phyloP scores from a whole-genome alignment of 2,113 vertebrate species.

The Tautogolabrus adspersus region DNA sequence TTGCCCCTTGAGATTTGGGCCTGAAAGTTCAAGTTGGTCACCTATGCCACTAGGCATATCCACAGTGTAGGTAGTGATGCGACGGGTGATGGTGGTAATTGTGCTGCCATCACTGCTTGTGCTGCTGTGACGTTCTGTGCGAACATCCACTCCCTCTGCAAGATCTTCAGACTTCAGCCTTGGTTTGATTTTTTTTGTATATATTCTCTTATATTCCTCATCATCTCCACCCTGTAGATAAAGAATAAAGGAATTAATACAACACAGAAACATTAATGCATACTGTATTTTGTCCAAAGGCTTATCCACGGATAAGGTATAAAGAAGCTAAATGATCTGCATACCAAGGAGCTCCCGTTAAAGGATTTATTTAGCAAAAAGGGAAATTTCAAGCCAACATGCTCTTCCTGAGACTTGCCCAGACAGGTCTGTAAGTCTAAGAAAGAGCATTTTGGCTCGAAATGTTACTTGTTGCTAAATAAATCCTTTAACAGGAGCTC shows the following conservation, averaged over 20 bases:
- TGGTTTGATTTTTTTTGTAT: slow-evolving; percentile 95
- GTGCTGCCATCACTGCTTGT: slow-evolving; percentile 88
- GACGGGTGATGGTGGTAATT: slow-evolving; percentile 91
- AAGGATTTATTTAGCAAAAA: too few species aligned
- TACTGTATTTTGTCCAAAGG: slow-evolving; percentile 5
- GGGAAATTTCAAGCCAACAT: too few species aligned
- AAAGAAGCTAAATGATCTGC: too few species aligned
- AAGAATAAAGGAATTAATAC: slow-evolving; percentile 24
- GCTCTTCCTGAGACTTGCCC: too few species aligned
- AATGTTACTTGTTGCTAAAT: too few species aligned
- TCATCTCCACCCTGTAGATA: slow-evolving; percentile 91
- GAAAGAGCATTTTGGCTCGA: too few species aligned
- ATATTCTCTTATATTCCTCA: slow-evolving; percentile 93
- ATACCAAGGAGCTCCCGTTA: too few species aligned
- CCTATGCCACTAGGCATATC: slow-evolving; percentile 86
- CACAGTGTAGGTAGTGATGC: slow-evolving; percentile 94
- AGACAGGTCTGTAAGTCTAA: too few species aligned
- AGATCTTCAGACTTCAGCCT: slow-evolving; percentile 91
- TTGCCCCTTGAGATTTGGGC: slow-evolving; percentile 85
- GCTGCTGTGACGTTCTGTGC: slow-evolving; percentile 90
- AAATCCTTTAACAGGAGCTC: too few species aligned
- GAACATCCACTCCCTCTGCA: slow-evolving; percentile 85
- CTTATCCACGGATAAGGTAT: background rate
- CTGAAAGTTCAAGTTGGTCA: slow-evolving; percentile 83
- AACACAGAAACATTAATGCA: background rate